phyloP scores from a whole-genome alignment of 2,888 invertebrate genomes.

The Dendrolimus pini region DNA sequence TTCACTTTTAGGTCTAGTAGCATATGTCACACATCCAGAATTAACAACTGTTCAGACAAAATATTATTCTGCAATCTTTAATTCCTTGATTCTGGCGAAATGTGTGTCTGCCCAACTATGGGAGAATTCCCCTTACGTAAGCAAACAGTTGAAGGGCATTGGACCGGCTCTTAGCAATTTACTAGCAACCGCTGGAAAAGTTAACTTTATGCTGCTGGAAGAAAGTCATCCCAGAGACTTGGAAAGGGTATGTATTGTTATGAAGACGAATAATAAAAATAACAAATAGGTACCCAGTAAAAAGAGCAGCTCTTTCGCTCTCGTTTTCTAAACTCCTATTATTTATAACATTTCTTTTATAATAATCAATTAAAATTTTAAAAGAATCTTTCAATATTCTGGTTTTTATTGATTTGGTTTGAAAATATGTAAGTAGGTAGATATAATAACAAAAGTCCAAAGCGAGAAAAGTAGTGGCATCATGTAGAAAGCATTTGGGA shows the following conservation, averaged over 20 bases:
- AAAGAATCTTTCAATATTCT: too few relatives aligned
- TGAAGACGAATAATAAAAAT: too few relatives aligned
- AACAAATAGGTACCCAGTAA: too few relatives aligned
- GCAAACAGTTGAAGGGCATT: constrained; percentile 83
- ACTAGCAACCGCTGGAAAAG: constrained; percentile 81
- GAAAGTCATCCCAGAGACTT: constrained; percentile 84
- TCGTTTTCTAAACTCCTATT: too few relatives aligned
- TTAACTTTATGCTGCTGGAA: constrained; percentile 78
- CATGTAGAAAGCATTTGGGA: too few relatives aligned
- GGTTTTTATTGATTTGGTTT: too few relatives aligned
- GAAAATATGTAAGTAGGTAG: too few relatives aligned
- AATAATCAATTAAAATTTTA: too few relatives aligned
- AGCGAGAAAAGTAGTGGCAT: too few relatives aligned
- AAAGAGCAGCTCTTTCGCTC: too few relatives aligned
- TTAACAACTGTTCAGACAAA: constrained; percentile 34
- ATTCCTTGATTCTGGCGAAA: constrained; percentile 79
- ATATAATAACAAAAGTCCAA: too few relatives aligned
- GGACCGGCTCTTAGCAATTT: constrained; percentile 79
- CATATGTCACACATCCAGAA: constrained; percentile 67
- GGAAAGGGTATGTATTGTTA: constrained; percentile 74
- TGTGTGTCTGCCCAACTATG: constrained; percentile 82
- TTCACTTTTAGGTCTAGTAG: constrained; percentile 65
- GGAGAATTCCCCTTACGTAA: constrained; percentile 83
- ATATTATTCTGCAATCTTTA: constrained; percentile 73
- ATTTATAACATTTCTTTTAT: too few relatives aligned